phyloP scores from a whole-genome alignment of 2,888 invertebrate species.

The Homarus gammarus region DNA sequence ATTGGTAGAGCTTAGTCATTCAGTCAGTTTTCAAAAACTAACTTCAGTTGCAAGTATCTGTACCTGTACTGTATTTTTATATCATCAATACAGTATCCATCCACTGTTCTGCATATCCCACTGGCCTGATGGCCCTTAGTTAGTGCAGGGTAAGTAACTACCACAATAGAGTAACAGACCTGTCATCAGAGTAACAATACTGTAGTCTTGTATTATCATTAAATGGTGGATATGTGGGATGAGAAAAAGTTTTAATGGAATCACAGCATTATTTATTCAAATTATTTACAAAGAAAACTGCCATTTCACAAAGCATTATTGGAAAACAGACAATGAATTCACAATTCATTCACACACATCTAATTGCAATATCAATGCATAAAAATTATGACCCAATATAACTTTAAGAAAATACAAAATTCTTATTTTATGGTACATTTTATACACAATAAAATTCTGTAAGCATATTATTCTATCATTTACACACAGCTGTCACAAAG shows the following conservation, averaged over 20 bases:
- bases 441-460: conserved; percentile 62
- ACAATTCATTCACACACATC: conserved; percentile 31
- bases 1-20: no score
- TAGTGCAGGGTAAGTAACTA: no score
- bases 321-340: conserved; percentile 40
- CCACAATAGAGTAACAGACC: no score
- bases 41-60: no score
- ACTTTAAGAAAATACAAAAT: conserved; percentile 69
- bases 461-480: conserved; percentile 27
- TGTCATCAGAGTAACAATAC: no score
- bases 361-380: conserved; percentile 44
- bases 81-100: no score
- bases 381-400: conserved; percentile 50
- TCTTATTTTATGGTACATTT: conserved; percentile 57
- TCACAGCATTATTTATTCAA: conserved; percentile 57
- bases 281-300: conserved; percentile 55
- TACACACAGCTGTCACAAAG: conserved; percentile 58
- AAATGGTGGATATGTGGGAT: not conserved
- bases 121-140: no score
- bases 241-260: not conserved
- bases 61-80: no score
- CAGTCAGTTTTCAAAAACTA: no score
- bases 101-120: no score
- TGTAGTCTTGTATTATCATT: no score
- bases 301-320: conserved; percentile 50